These are phyloP conservation scores for Cotesia typhae DNA, from an alignment of 1,140 invertebrate genomes.

Conservation along the genomic window DNA sequence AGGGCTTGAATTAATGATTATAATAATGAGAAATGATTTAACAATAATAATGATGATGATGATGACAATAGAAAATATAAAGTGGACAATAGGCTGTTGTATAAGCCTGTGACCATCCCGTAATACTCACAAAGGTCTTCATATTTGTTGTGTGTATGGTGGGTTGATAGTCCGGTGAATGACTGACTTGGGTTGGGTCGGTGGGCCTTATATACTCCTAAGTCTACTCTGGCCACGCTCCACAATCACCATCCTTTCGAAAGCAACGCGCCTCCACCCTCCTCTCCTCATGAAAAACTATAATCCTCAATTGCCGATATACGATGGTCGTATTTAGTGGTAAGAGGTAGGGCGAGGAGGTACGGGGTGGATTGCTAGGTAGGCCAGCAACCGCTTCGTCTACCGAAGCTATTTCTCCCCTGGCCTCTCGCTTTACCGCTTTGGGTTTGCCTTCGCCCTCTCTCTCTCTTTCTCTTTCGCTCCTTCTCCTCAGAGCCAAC, in stretches of 20 bases:
- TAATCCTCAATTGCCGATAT: slow-evolving; percentile 56
- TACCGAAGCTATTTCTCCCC: slow-evolving; percentile 4
- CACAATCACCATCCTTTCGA: slow-evolving; percentile 68
- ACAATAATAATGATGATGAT: too few species aligned
- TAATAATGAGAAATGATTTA: too few species aligned
- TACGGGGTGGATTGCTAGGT: slow-evolving; percentile 23
- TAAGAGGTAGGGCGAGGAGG: slow-evolving; percentile 33
- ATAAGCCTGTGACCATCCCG: slow-evolving; percentile 43
- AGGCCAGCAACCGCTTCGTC: slow-evolving; percentile 8
- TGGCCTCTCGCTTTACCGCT: slow-evolving; percentile 30
- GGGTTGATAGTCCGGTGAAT: slow-evolving; percentile 66
- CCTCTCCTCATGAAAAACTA: slow-evolving; percentile 61
- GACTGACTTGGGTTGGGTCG: slow-evolving; percentile 66
- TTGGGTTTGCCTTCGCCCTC: background rate
- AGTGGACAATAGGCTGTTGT: slow-evolving; percentile 14
- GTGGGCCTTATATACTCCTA: slow-evolving; percentile 66
- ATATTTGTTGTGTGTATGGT: slow-evolving; percentile 65
- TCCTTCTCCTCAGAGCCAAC: slow-evolving; percentile 33
- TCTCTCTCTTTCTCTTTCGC: slow-evolving; percentile 33
- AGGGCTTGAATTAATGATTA: too few species aligned
- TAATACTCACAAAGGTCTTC: slow-evolving; percentile 68
- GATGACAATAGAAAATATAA: slow-evolving; percentile 4
- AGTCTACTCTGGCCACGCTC: slow-evolving; percentile 64
- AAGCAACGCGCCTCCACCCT: slow-evolving; percentile 62
- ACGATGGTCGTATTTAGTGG: slow-evolving; percentile 40